phyloP scores from a whole-genome alignment of 2,888 invertebrate genomes.

The Listrodromus nycthemerus region DNA sequence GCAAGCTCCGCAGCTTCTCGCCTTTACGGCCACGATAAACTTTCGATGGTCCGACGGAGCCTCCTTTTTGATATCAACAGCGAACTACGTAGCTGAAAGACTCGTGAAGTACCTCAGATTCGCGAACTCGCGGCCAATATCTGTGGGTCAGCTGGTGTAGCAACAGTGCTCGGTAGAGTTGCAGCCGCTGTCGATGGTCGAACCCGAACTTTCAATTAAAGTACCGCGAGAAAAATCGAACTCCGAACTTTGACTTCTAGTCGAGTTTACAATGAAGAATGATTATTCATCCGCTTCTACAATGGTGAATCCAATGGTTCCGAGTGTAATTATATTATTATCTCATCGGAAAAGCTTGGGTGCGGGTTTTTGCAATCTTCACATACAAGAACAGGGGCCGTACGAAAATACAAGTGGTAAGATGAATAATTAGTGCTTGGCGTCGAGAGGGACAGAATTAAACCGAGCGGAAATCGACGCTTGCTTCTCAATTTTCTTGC shows the following conservation, averaged over 20 bases:
- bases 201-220: conserved; percentile 30
- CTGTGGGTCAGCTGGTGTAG: neutral
- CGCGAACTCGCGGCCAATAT: neutral
- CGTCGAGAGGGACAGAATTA: neutral
- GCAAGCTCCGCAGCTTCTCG: conserved; percentile 7
- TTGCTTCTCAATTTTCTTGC: neutral
- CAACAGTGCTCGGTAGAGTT: conserved; percentile 1
- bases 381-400: neutral
- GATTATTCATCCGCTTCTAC: conserved; percentile 22
- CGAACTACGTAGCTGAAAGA: conserved; percentile 36
- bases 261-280: neutral
- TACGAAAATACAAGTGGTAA: neutral
- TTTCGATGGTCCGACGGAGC: conserved; percentile 54
- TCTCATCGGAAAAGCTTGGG: neutral
- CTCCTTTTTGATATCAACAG: conserved; percentile 52
- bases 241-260: neutral
- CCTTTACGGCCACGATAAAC: conserved; percentile 54
- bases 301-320: neutral
- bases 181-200: conserved; percentile 32
- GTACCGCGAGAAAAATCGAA: conserved; percentile 21
- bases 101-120: conserved; percentile 16
- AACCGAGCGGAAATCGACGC: neutral
- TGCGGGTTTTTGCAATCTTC: neutral
- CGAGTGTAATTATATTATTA: neutral
- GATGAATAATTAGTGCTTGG: neutral